Conservation (phyloP, 2,888 invertebrate species). For the Dilophus febrilis region DNA sequence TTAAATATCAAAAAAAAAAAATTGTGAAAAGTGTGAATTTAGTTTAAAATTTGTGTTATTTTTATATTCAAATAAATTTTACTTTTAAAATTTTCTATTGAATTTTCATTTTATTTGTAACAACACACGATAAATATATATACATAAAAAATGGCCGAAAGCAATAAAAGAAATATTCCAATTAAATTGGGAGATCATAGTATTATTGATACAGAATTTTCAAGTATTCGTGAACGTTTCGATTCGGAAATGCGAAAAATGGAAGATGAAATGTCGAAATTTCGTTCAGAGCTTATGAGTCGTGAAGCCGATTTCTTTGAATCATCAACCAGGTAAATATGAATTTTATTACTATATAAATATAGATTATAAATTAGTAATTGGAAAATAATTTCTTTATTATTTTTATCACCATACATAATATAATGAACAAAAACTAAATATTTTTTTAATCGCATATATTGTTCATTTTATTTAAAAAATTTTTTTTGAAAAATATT, state of each 20-base stretch:
- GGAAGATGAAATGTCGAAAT: slow-evolving; percentile 96
- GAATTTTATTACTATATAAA: not conserved
- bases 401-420: too few relatives aligned
- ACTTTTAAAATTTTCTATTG: too few relatives aligned
- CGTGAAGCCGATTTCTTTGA: slow-evolving; percentile 85
- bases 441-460: too few relatives aligned
- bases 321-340: slow-evolving; percentile 65
- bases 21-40: too few relatives aligned
- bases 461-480: too few relatives aligned
- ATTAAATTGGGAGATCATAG: slow-evolving; percentile 88
- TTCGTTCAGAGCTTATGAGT: slow-evolving; percentile 83
- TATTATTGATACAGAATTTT: slow-evolving; percentile 92
- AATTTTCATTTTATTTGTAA: too few relatives aligned
- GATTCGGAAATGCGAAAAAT: slow-evolving; percentile 96
- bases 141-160: slow-evolving; percentile 52
- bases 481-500: too few relatives aligned
- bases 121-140: too few relatives aligned
- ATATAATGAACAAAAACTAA: too few relatives aligned
- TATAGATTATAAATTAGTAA: not conserved
- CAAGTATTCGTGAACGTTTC: slow-evolving; percentile 86
- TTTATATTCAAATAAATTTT: too few relatives aligned
- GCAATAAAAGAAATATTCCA: slow-evolving; percentile 77
- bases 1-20: too few relatives aligned
- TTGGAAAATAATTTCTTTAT: not conserved
- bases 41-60: too few relatives aligned